A percentile compares a stretch with the other conserved stretches of the same genome.
phyloP scores from a whole-genome alignment of 2,797 vertebrate genomes.

The Geotrypetes seraphini region DNA sequence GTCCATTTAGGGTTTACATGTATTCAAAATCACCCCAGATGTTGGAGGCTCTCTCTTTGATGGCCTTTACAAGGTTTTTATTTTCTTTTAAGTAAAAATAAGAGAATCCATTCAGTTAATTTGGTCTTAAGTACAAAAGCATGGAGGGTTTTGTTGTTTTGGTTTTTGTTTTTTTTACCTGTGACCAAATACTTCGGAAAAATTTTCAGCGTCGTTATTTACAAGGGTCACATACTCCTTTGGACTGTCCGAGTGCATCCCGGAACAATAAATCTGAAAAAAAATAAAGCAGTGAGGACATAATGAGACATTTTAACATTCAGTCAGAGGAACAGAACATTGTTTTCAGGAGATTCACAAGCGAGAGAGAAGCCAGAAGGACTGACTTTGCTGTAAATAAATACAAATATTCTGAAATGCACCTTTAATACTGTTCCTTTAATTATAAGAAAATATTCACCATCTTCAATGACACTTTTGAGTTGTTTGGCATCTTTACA shows the following conservation, averaged over 20 bases:
- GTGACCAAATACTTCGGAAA: slow-evolving; percentile 91
- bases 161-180: too few species aligned
- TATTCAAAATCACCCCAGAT: too few species aligned
- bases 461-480: slow-evolving; percentile 54
- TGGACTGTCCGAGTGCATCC: slow-evolving; percentile 80
- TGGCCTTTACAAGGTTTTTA: too few species aligned
- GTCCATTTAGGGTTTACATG: too few species aligned
- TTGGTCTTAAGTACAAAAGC: too few species aligned
- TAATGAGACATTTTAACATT: neutral
- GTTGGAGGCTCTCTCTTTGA: too few species aligned
- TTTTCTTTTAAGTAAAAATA: too few species aligned
- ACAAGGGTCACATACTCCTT: slow-evolving; percentile 83
- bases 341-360: neutral
- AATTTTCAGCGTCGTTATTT: slow-evolving; percentile 80
- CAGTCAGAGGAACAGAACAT: fast-evolving
- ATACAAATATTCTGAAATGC: neutral
- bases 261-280: slow-evolving; percentile 81
- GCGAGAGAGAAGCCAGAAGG: neutral
- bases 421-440: slow-evolving; percentile 79
- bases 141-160: too few species aligned
- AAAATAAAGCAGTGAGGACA: neutral
- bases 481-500: slow-evolving; percentile 66
- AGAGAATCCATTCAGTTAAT: too few species aligned
- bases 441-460: slow-evolving; percentile 72
- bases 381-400: neutral